phyloP scores from a whole-genome alignment of 2,113 vertebrate genomes.

The Xiphophorus couchianus region DNA sequence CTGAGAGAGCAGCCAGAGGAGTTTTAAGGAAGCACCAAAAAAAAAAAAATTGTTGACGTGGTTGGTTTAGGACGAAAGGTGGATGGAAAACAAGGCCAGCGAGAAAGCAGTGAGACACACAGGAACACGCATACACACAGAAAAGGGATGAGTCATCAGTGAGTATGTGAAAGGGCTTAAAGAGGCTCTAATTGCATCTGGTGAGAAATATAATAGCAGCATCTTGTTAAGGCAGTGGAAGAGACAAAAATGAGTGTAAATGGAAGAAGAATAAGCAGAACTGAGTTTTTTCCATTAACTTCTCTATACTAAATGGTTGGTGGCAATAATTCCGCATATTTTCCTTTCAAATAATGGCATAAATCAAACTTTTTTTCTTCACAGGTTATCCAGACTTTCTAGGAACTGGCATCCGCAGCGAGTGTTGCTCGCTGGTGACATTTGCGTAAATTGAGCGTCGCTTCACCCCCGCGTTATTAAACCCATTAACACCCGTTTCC shows the following conservation, averaged over 20 bases:
- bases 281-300: constrained; percentile 35
- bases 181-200: constrained; percentile 74
- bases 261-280: constrained; percentile 33
- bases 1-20: constrained; percentile 20
- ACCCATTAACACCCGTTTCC: constrained; percentile 72
- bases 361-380: constrained; percentile 10
- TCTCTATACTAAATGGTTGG: constrained; percentile 28
- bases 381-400: constrained; percentile 34
- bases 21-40: constrained; percentile 6
- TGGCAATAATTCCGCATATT: constrained; percentile 9
- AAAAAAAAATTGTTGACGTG: constrained; percentile 21
- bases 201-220: constrained; percentile 64
- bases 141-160: constrained; percentile 66
- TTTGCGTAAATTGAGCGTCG: constrained; percentile 67
- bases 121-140: constrained; percentile 25
- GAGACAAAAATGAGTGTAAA: constrained; percentile 35
- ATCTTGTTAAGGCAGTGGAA: constrained; percentile 48
- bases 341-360: constrained; percentile 17
- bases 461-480: constrained; percentile 70
- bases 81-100: constrained; percentile 45
- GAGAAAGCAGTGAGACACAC: constrained; percentile 22
- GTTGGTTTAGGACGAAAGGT: constrained; percentile 39
- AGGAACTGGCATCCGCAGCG: constrained; percentile 51
- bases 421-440: constrained; percentile 64
- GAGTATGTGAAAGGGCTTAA: constrained; percentile 67